Base-by-base conservation (phyloP, 2,113 vertebrate genomes). In the Crotalus horridus region DNA sequence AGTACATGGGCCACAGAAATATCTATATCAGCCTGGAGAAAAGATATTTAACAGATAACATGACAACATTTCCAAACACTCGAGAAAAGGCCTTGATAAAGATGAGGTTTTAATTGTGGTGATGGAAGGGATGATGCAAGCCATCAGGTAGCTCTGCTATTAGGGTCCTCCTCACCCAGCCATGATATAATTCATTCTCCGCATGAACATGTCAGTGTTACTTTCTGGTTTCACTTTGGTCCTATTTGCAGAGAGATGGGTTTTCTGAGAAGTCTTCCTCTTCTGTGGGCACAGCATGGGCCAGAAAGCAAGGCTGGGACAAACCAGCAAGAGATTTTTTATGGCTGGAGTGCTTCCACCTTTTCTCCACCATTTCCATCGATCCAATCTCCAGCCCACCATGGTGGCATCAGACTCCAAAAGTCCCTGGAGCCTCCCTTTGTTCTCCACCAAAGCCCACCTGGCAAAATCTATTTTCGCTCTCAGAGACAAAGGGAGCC, bases 91-190 rank as follows among this genome's bases (percentile, higher is more conserved):
- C 2, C 15, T 81, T 7, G 69, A 20, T 81, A 20, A 20, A 81
- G 12, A 81, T n/a, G n/a, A 74, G 64, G 64, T 29, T 64, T 64
- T 33, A 6, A n/a, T n/a, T 69, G 12, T 74, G 69, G n/a, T 39
- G 33, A 81, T 8, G 33, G n/a, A 39, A 39, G 69, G 15, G 69
- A 17, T 39, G 69, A 39, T 81, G n/a, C 2, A 39, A 81, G 69
- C n/a, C 69, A 81, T 20, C 69, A 90, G 81, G 89, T 93, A 93
- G 13, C 6, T 39, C 23, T 43, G 74, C 89, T 43, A 87, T 93
- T 90, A 93, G 89, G 89, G 81, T 81, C 92, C 88, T 93, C 89
- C 90, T 91, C 92, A 91, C 85, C 87, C 89, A 91, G 88, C 48
- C 56, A 43, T 55, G 20, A 3, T 54, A 26, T 93, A 90, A 93